Percentiles rank a stretch among this genome's conserved stretches.
These are phyloP conservation scores for Tenualosa thibaudeaui DNA, from an alignment of 2,797 vertebrate species.

Conservation along the genomic window DNA sequence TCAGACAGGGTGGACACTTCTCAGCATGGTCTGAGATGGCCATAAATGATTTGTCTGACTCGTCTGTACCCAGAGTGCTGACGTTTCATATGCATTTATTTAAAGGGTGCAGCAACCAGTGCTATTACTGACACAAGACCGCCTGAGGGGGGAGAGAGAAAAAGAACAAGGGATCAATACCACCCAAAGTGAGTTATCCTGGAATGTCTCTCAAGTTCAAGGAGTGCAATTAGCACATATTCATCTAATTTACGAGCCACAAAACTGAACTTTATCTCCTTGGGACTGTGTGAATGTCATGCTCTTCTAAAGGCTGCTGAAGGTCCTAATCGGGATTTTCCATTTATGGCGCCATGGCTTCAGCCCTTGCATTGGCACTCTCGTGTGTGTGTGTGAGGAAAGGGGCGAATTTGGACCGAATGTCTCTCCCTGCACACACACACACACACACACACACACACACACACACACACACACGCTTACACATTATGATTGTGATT, in stretches of 20 bases:
- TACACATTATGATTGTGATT: constrained; percentile 24
- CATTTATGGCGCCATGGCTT: neutral
- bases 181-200: constrained; percentile 22
- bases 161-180: constrained; percentile 16
- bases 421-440: neutral
- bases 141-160: neutral
- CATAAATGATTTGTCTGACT: neutral
- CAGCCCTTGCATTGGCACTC: neutral
- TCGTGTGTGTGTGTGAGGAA: neutral
- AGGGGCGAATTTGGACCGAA: neutral
- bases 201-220: neutral
- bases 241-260: constrained; percentile 6
- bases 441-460: too few species aligned
- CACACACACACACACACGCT: too few species aligned
- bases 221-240: constrained; percentile 12
- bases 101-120: constrained; percentile 2
- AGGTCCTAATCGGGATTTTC: neutral
- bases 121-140: neutral
- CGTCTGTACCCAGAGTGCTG: neutral
- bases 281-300: neutral
- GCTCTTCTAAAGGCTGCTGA: neutral
- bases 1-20: neutral
- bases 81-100: constrained; percentile 19
- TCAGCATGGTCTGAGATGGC: neutral
- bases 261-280: neutral